Base-by-base conservation (phyloP, 2,888 invertebrate genomes). In the Scelioninae gen. 1 region DNA sequence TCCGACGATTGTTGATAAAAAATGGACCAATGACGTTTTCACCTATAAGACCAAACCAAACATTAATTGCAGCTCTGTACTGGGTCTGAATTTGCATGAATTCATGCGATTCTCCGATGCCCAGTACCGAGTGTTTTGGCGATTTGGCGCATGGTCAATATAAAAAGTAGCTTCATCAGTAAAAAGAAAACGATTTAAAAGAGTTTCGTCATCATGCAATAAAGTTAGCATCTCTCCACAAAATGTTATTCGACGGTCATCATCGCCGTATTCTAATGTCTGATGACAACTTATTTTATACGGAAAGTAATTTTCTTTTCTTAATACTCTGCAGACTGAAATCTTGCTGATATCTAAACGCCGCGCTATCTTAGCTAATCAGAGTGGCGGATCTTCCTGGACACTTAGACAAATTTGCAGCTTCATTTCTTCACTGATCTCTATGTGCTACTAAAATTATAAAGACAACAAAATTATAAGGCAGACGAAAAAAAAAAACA, bases 101-200 rank as follows among this genome's bases (percentile, higher is more conserved):
- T 40, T 47, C 60, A 9, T 60, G 40, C 0, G 71, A 51, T 71
- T 71, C 0, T 38, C 32, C 3, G 23, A 34, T 31, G 45, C 34
- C 55, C 55, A 68, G 11, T 55, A 55, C 2, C 68, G 5, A 6
- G 23, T 49, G 15, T 69, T 58, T 58, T 60, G 38, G 0, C 49
- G 29, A 49, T 71, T 71, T 2, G 71, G 71, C 4, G 60, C 2
- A 51, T 71, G 58, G 10, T 60, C 49, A 11, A 71, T 51, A 13
- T 71, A 71, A 51, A 60, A 71, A 6, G 60, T 60, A 1, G 38
- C n/a, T 10, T 71, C 60, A 40, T 71, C 71, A 5, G 10, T 51
- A 15, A 71, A 71, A n/a, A 47, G 34, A 0, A 69, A 58, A 10
- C 16, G 10, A 13, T 69, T 29, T 15, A 13, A 13, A 0, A 68